Conservation (phyloP, 2,113 vertebrate species). For the Nymphicus hollandicus region DNA sequence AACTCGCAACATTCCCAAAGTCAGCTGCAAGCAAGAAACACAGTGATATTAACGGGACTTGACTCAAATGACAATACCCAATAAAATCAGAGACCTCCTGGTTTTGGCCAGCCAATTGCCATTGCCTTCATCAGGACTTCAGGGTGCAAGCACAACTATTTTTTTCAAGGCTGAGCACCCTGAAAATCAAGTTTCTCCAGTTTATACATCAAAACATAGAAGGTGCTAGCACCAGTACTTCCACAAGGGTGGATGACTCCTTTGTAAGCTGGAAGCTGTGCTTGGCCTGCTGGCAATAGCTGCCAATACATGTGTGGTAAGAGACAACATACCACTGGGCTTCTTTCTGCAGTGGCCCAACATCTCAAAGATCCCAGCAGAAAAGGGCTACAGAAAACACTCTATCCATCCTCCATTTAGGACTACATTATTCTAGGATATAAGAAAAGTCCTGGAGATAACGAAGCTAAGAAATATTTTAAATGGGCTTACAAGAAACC, state of each 20-base stretch:
- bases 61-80: neutral
- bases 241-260: neutral
- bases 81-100: neutral
- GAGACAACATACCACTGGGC: neutral
- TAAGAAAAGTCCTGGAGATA: neutral
- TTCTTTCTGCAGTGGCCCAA: neutral
- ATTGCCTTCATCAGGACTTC: neutral
- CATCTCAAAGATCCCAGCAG: neutral
- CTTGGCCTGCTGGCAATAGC: fast-evolving
- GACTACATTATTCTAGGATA: neutral
- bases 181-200: neutral
- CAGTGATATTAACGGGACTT: neutral
- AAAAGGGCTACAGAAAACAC: neutral
- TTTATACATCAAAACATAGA: neutral
- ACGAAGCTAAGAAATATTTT: neutral
- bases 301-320: fast-evolving
- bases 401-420: neutral
- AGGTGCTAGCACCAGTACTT: neutral
- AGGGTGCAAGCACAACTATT: neutral
- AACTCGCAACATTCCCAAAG: neutral
- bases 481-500: neutral
- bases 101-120: neutral
- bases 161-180: neutral
- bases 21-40: neutral
- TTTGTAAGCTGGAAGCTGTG: neutral